Percentiles rank a stretch among this genome's conserved stretches.
Conservation (phyloP, 2,888 invertebrate genomes). For the Acanthopleura granulata region DNA sequence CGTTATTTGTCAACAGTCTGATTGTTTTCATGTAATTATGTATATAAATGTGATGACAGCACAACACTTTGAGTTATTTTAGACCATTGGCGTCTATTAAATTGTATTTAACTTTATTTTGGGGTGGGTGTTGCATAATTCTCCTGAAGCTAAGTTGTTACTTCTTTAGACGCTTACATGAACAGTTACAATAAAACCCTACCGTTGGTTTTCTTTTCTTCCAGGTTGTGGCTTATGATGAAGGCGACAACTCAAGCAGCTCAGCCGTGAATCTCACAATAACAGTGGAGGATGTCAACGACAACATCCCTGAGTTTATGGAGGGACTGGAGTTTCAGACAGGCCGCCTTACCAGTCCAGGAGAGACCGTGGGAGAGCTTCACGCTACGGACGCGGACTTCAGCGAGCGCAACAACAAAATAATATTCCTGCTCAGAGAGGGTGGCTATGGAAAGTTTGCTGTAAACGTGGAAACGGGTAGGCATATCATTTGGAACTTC, state of each 20-base stretch:
- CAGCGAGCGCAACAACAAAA: conserved; percentile 28
- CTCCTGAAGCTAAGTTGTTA: too few relatives aligned
- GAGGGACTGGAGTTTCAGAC: conserved; percentile 23
- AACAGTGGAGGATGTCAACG: conserved; percentile 29
- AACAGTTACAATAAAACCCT: too few relatives aligned
- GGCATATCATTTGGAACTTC: neutral
- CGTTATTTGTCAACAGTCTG: too few relatives aligned
- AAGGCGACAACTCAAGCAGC: conserved; percentile 22
- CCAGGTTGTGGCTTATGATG: conserved; percentile 29
- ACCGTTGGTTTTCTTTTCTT: neutral
- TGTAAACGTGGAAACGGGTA: conserved; percentile 31
- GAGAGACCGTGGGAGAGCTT: conserved; percentile 24
- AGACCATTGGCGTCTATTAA: too few relatives aligned
- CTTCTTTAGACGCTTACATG: too few relatives aligned
- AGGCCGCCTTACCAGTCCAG: conserved; percentile 18
- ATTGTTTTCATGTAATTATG: too few relatives aligned
- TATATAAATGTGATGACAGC: too few relatives aligned
- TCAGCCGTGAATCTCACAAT: conserved; percentile 24
- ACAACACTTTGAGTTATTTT: too few relatives aligned
- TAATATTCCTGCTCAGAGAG: conserved; percentile 33
- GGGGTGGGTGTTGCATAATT: too few relatives aligned
- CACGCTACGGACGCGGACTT: conserved; percentile 27
- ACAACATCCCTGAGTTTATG: conserved; percentile 27
- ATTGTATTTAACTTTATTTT: too few relatives aligned
- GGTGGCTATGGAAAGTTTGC: conserved; percentile 33